Evolutionary conservation across 2,888 invertebrate genomes (phyloP).

Genomic region (Ectemnius continuus): DNA sequence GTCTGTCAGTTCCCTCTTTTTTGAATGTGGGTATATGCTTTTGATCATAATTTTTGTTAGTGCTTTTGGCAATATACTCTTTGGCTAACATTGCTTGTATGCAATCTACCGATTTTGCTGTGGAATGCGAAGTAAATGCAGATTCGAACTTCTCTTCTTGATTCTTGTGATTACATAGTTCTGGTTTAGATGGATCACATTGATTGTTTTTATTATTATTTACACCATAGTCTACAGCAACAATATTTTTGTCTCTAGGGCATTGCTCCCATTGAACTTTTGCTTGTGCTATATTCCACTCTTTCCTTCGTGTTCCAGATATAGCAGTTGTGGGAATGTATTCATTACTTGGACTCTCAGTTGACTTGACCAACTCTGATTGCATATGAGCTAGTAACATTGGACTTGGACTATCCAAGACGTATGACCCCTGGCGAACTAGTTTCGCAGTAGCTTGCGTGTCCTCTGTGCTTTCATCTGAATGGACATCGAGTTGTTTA

Average conservation of each 20-base stretch:
- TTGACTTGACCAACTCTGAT: slow-evolving; percentile 66
- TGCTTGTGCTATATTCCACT: slow-evolving; percentile 67
- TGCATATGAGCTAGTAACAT: slow-evolving; percentile 84
- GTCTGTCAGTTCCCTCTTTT: slow-evolving; percentile 3
- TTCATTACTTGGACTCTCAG: slow-evolving; percentile 38
- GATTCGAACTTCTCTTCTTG: slow-evolving; percentile 46
- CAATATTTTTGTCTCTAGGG: slow-evolving; percentile 46
- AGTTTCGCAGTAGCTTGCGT: slow-evolving; percentile 76
- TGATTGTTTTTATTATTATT: slow-evolving; percentile 37
- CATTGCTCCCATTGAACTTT: slow-evolving; percentile 70
- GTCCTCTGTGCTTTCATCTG: slow-evolving; percentile 32
- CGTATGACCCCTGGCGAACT: slow-evolving; percentile 88
- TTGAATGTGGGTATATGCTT: slow-evolving; percentile 19
- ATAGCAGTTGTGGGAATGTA: slow-evolving; percentile 63
- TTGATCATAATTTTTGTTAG: slow-evolving; percentile 28
- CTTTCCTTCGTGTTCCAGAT: slow-evolving; percentile 59
- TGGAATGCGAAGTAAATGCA: slow-evolving; percentile 42
- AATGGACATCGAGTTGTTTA: slow-evolving; percentile 9
- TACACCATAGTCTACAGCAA: slow-evolving; percentile 27
- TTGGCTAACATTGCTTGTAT: slow-evolving; percentile 66
- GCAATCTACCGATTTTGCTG: slow-evolving; percentile 68
- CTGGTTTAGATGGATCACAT: slow-evolving; percentile 46
- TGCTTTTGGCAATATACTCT: slow-evolving; percentile 48
- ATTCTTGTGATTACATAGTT: slow-evolving; percentile 44
- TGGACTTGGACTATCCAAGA: slow-evolving; percentile 87